A percentile compares a stretch with the other conserved stretches of the same genome.
phyloP scores from a whole-genome alignment of 2,113 vertebrate species.

The Indicator indicator region DNA sequence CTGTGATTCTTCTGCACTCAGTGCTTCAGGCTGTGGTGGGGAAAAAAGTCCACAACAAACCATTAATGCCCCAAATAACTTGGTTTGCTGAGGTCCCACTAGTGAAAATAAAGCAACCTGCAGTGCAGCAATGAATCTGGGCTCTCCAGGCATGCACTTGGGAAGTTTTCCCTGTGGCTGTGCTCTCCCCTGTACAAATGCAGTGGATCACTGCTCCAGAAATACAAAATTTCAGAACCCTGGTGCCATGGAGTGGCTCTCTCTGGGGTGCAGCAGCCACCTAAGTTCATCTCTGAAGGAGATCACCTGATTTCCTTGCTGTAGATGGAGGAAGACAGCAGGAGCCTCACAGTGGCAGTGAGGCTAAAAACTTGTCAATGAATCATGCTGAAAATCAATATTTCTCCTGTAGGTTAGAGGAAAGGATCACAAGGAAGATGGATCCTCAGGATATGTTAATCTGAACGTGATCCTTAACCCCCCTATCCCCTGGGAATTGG shows the following conservation, averaged over 20 bases:
- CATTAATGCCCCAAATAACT: neutral
- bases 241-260: rapidly evolving
- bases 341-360: neutral
- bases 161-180: neutral
- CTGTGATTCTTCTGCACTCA: neutral
- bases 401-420: neutral
- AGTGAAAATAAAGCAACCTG: neutral
- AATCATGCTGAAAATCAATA: neutral
- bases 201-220: neutral
- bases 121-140: neutral
- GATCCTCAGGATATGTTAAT: neutral
- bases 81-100: neutral
- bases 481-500: rapidly evolving
- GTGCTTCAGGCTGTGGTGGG: neutral
- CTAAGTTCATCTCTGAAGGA: neutral
- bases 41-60: too few species aligned
- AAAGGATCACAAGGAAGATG: neutral
- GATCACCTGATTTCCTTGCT: neutral
- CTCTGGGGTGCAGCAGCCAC: neutral
- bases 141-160: neutral
- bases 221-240: neutral
- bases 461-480: neutral
- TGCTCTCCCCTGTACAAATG: neutral
- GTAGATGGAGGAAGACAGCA: neutral
- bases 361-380: neutral